Conservation (phyloP, 2,797 vertebrate genomes). For the Sciurus vulgaris region DNA sequence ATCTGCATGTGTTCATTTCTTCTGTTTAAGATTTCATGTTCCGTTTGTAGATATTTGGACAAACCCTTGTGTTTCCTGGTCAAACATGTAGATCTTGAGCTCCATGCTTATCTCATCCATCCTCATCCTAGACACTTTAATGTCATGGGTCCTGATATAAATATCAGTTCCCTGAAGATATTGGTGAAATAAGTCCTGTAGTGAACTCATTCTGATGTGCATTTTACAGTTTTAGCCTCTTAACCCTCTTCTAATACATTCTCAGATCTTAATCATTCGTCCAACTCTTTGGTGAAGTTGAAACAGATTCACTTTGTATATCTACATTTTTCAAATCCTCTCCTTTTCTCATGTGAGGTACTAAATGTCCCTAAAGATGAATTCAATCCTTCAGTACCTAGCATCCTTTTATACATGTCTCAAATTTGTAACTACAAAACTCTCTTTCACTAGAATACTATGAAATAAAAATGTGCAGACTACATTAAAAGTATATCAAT, state of each 20-base stretch:
- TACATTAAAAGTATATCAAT: neutral
- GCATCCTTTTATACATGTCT: neutral
- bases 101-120: neutral
- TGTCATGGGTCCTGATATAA: neutral
- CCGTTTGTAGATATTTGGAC: neutral
- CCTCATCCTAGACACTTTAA: neutral
- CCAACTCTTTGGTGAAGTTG: neutral
- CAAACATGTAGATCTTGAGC: neutral
- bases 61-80: neutral
- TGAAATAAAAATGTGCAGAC: neutral
- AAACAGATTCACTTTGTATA: neutral
- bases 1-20: neutral
- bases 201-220: neutral
- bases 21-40: neutral
- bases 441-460: neutral
- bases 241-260: neutral
- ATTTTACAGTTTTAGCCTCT: neutral
- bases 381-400: neutral
- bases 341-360: neutral
- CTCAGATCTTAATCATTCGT: neutral
- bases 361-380: neutral
- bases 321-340: neutral
- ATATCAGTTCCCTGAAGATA: neutral
- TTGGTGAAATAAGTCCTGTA: neutral
- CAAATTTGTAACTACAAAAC: neutral